Evolutionary conservation across 2,888 invertebrate genomes (phyloP).

Genomic region (Nipponacmea schrenckii): DNA sequence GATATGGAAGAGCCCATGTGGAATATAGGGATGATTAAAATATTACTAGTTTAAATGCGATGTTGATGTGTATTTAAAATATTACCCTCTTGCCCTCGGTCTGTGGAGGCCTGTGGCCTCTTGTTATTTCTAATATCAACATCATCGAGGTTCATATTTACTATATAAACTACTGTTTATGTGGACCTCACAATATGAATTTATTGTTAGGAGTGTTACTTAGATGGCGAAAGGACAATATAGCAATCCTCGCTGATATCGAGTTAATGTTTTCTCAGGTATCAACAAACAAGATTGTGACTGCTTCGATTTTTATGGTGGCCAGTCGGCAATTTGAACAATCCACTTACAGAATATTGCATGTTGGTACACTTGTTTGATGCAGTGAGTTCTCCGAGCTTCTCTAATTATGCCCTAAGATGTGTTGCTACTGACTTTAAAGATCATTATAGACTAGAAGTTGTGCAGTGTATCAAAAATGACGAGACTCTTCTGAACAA

Average conservation of each 20-base stretch:
- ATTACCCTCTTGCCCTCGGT: too few relatives aligned
- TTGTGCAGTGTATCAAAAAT: slow-evolving; percentile 9
- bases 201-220: slow-evolving; percentile 27
- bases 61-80: too few relatives aligned
- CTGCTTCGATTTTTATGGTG: slow-evolving; percentile 24
- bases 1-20: too few relatives aligned
- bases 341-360: slow-evolving; percentile 9
- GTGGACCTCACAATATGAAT: slow-evolving; percentile 29
- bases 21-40: too few relatives aligned
- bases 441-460: neutral
- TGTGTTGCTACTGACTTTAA: slow-evolving; percentile 1
- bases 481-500: slow-evolving; percentile 12
- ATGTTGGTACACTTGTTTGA: slow-evolving; percentile 20
- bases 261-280: slow-evolving; percentile 29
- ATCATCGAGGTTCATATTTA: too few relatives aligned
- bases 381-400: slow-evolving; percentile 13
- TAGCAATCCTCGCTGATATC: slow-evolving; percentile 30
- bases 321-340: neutral
- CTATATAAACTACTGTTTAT: too few relatives aligned
- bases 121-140: too few relatives aligned
- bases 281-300: slow-evolving; percentile 24
- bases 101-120: too few relatives aligned
- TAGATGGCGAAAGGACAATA: slow-evolving; percentile 22
- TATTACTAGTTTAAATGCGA: too few relatives aligned
- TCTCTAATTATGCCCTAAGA: slow-evolving; percentile 16